Conservation (phyloP, 2,797 vertebrate species). For the Gorsachius magnificus region DNA sequence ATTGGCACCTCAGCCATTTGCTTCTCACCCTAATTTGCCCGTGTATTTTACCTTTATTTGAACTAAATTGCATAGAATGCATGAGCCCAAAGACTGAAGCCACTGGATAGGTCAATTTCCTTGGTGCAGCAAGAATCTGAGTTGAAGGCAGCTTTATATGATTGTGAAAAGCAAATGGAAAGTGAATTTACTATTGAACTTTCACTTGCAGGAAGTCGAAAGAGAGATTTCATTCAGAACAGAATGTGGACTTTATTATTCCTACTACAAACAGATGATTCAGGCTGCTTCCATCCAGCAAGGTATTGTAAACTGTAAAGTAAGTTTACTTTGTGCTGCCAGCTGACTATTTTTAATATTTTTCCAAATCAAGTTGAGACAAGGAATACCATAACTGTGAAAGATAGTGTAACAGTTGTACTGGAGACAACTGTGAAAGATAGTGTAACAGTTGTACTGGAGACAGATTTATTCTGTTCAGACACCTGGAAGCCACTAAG, state of each 20-base stretch:
- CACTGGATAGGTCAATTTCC: background rate
- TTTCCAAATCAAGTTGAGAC: background rate
- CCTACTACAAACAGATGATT: constrained; percentile 98
- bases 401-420: background rate
- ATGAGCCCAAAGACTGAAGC: background rate
- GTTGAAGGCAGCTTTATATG: background rate
- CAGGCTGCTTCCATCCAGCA: constrained; percentile 88
- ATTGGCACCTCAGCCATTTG: background rate
- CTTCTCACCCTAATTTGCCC: background rate
- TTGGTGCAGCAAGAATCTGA: background rate
- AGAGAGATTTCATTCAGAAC: constrained; percentile 98
- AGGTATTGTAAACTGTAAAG: constrained; percentile 81
- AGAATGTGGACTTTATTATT: constrained; percentile 97
- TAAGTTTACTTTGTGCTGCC: constrained; percentile 13
- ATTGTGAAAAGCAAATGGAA: background rate
- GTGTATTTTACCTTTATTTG: background rate
- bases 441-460: background rate
- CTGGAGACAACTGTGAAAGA: background rate
- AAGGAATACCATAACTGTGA: background rate
- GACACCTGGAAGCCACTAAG: background rate
- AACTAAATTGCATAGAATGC: background rate
- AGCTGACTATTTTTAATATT: background rate
- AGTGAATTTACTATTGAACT: background rate
- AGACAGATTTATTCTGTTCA: background rate
- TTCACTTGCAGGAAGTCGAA: constrained; percentile 91